These are phyloP conservation scores for Lepilemur septentrionalis DNA, from an alignment of 2,797 vertebrate species.

Conservation along the genomic window DNA sequence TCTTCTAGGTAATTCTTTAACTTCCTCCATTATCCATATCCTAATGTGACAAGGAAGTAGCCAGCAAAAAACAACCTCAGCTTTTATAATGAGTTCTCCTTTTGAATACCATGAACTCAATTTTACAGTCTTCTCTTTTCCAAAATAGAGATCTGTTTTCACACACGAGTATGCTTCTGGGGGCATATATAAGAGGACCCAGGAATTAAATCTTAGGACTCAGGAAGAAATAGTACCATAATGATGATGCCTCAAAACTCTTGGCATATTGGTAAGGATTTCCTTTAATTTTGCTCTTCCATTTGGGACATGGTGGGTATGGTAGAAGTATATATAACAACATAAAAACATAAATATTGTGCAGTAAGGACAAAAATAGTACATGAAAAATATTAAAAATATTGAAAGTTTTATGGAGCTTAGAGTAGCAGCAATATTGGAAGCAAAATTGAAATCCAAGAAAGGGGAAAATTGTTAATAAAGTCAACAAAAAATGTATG, in stretches of 20 bases:
- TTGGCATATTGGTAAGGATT: background rate
- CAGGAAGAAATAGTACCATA: background rate
- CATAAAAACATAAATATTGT: background rate
- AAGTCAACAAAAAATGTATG: background rate
- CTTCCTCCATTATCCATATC: background rate
- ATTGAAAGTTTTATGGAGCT: background rate
- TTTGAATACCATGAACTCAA: background rate
- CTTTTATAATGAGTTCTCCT: slow-evolving; percentile 34
- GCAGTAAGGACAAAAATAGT: background rate
- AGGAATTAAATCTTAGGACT: background rate
- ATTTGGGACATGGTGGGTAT: background rate
- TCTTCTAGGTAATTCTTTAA: background rate
- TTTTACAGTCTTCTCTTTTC: background rate
- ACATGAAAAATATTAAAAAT: background rate
- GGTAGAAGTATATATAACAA: background rate
- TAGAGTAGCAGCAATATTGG: background rate
- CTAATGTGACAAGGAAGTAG: background rate
- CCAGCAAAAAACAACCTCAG: background rate
- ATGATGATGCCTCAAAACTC: background rate
- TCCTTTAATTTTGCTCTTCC: background rate
- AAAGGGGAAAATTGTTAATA: background rate
- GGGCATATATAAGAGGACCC: background rate
- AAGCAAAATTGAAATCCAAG: background rate
- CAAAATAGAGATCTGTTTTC: background rate
- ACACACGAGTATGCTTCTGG: background rate